A percentile compares a stretch with the other conserved stretches of the same genome.
Conservation (phyloP, 2,113 vertebrate species). For the Melanocharis versteri region DNA sequence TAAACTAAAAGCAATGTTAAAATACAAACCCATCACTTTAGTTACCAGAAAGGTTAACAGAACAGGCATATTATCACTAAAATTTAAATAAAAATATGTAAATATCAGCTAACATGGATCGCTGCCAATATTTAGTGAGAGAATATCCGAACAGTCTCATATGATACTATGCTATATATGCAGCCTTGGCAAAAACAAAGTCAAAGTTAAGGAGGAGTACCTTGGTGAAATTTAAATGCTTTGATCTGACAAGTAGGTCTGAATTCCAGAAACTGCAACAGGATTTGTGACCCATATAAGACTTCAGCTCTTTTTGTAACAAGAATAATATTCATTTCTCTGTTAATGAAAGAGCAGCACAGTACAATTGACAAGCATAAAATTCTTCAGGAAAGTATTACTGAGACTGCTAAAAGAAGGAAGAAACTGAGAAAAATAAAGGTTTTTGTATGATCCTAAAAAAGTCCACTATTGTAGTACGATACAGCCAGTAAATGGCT, state of each 20-base stretch:
- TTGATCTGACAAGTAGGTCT: not conserved
- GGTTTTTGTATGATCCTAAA: not conserved
- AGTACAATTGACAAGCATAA: not conserved
- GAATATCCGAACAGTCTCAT: not conserved
- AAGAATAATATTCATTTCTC: not conserved
- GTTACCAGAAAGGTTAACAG: not conserved
- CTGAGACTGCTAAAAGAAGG: not conserved
- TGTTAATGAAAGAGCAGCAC: slow-evolving; percentile 10
- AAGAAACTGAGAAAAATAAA: not conserved
- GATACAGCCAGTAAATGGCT: fast-evolving
- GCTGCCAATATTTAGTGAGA: not conserved
- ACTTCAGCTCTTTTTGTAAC: not conserved
- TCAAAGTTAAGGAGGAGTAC: not conserved
- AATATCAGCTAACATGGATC: not conserved
- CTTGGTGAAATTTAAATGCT: not conserved
- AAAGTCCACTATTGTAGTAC: not conserved
- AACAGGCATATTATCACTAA: not conserved
- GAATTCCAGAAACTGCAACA: not conserved
- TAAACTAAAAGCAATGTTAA: not conserved
- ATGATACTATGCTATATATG: not conserved
- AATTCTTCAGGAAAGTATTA: not conserved
- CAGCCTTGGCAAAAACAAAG: not conserved
- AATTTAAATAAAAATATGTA: not conserved
- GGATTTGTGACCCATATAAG: slow-evolving; percentile 19
- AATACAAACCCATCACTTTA: not conserved